Conservation (phyloP, 1,140 invertebrate species). For the Drosophila jambulina region DNA sequence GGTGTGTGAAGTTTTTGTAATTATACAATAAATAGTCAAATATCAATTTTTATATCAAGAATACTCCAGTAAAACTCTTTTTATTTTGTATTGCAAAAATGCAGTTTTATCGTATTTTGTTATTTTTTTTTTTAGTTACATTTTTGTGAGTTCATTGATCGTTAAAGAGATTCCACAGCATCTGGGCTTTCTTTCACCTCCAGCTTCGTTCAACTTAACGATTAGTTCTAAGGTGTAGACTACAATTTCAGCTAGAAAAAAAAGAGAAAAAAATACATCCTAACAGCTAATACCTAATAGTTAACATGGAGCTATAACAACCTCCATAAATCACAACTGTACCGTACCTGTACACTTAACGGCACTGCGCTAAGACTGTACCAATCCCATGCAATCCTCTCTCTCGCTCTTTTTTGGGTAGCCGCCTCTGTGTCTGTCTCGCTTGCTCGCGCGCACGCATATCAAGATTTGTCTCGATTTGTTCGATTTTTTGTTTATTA, state of each 20-base stretch:
- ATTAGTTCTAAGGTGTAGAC: constrained; percentile 7
- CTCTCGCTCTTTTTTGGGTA: constrained; percentile 36
- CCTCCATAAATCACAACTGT: constrained; percentile 5
- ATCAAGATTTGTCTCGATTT: constrained; percentile 6
- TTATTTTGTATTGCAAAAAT: constrained; percentile 17
- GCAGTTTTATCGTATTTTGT: neutral
- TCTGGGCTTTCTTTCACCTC: constrained; percentile 16
- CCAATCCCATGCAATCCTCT: constrained; percentile 9
- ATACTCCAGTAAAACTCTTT: constrained; percentile 11
- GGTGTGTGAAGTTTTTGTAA: neutral
- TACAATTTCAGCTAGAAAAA: constrained; percentile 29
- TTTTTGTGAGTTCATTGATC: constrained; percentile 7
- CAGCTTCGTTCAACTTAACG: neutral
- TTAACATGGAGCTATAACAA: neutral
- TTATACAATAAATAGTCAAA: constrained; percentile 10
- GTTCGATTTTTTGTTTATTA: constrained; percentile 21
- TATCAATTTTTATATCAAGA: constrained; percentile 17
- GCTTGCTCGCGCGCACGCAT: constrained; percentile 2
- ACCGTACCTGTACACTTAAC: constrained; percentile 6
- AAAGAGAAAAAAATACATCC: constrained; percentile 4
- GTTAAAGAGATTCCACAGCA: constrained; percentile 21
- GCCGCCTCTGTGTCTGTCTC: constrained; percentile 13
- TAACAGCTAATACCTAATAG: constrained; percentile 14
- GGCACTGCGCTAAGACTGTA: constrained; percentile 21
- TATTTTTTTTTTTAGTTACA: neutral